Evolutionary conservation across 2,113 vertebrate genomes (phyloP).

Genomic region (Pholis gunnellus): DNA sequence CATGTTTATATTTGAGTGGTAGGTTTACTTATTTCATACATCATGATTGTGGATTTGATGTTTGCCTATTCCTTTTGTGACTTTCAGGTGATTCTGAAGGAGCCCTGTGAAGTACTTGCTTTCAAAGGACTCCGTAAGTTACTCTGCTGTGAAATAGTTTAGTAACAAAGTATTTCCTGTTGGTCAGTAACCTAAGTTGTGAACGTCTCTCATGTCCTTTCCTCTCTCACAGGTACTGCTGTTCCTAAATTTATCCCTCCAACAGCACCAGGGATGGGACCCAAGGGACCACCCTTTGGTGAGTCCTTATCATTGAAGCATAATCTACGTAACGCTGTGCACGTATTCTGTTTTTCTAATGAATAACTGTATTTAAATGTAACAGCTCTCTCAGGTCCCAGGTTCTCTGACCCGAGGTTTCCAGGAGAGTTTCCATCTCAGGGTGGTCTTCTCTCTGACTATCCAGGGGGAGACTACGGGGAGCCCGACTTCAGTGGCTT

Average conservation of each 20-base stretch:
- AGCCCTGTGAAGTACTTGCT: constrained; percentile 78
- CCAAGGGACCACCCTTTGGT: constrained; percentile 61
- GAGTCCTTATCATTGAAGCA: constrained; percentile 1
- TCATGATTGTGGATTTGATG: neutral
- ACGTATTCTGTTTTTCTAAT: neutral
- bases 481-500: constrained; percentile 60
- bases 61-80: neutral
- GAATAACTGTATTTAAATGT: neutral
- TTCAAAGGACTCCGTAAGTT: constrained; percentile 81
- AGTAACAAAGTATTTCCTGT: neutral
- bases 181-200: neutral
- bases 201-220: neutral
- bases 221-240: constrained; percentile 61
- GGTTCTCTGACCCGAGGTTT: constrained; percentile 66
- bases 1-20: neutral
- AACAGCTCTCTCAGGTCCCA: constrained; percentile 47
- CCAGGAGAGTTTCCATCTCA: constrained; percentile 67
- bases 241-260: constrained; percentile 55
- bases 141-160: neutral
- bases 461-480: constrained; percentile 45
- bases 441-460: constrained; percentile 60
- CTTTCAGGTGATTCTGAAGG: constrained; percentile 80
- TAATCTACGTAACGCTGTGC: neutral
- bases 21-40: neutral
- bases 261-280: constrained; percentile 48